Evolutionary conservation across 2,113 vertebrate species (phyloP).

Genomic region (Dicaeum eximium): DNA sequence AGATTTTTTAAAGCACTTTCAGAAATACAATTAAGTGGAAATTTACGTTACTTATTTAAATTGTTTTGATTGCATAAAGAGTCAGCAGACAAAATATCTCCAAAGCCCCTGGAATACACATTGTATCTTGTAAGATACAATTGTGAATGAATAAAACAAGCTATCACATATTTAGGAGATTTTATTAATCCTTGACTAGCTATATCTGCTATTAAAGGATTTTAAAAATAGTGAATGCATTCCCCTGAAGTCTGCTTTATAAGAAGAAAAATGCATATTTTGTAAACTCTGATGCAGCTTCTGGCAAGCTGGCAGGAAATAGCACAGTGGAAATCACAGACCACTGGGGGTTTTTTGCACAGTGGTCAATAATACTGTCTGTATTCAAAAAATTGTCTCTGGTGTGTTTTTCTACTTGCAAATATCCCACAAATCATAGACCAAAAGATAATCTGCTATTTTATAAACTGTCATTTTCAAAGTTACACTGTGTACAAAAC

Average conservation of each 20-base stretch:
- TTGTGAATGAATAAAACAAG: not conserved
- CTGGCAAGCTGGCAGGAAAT: not conserved
- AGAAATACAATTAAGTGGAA: not conserved
- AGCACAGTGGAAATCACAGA: not conserved
- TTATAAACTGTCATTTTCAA: not conserved
- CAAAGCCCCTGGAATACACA: not conserved
- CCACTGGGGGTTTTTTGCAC: not conserved
- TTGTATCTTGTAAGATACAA: not conserved
- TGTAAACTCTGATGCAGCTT: not conserved
- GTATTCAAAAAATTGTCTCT: not conserved
- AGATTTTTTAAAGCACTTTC: not conserved
- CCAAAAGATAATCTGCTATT: not conserved
- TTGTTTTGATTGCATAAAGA: constrained; percentile 1
- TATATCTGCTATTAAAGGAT: not conserved
- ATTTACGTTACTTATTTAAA: not conserved
- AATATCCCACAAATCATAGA: not conserved
- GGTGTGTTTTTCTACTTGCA: not conserved
- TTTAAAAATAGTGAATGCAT: not conserved
- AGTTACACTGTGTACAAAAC: not conserved
- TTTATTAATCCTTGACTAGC: not conserved
- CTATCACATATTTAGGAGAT: not conserved
- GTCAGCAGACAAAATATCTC: constrained; percentile 10
- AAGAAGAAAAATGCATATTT: constrained; percentile 5
- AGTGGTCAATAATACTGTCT: not conserved
- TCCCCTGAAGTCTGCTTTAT: not conserved